Evolutionary conservation across 1,140 invertebrate species (phyloP), one percentile per base, ranked within the genome.

Genomic region (Drosophila guanche): DNA sequence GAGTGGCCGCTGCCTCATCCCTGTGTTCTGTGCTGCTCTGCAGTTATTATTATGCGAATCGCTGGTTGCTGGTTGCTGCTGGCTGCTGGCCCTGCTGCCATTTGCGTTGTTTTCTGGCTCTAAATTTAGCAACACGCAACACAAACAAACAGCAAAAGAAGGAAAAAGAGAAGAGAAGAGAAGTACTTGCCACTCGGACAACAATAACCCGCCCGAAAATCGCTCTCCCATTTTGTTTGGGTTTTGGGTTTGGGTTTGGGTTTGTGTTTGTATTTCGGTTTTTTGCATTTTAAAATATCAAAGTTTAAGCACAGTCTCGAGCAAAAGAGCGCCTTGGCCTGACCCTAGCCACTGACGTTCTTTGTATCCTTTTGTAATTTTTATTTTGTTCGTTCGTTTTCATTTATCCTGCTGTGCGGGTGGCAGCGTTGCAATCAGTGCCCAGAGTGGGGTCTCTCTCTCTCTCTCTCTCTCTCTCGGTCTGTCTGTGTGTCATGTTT

Each of bases 101-200:
- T 76, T 58, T 77, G 29, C 67, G 59, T 58, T 76, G 53, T 59
- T 79, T 79, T 50, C 68, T 68, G 50, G 25, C 66, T 79, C 68
- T 81, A 86, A 86, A 85, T 86, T 85, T 85, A 75, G 81, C 77
- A 74, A 75, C 48, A 66, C 23, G 23, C 25, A 80, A 56, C 59
- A 43, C 56, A 77, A 83, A 78, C 69, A 69, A 72, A 53, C 43
- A 45, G 16, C 54, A 51, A 22, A 53, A 53, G 50, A 65, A 71
- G 27, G 42, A 59, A 22, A 7, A 7, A 12, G 33, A 4, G 3
- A 37, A 37, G 8, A 27, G 25, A 27, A 27, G 25, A 27, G 25
- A 27, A 27, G 5, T 27, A 27, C 25, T 27, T 37, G 10, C 10
- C 33, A 37, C 33, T 37, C 33, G 33, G 29, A 40, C 16, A 27